These are phyloP conservation scores for Cervus canadensis DNA, from an alignment of 2,113 vertebrate species.

Conservation along the genomic window DNA sequence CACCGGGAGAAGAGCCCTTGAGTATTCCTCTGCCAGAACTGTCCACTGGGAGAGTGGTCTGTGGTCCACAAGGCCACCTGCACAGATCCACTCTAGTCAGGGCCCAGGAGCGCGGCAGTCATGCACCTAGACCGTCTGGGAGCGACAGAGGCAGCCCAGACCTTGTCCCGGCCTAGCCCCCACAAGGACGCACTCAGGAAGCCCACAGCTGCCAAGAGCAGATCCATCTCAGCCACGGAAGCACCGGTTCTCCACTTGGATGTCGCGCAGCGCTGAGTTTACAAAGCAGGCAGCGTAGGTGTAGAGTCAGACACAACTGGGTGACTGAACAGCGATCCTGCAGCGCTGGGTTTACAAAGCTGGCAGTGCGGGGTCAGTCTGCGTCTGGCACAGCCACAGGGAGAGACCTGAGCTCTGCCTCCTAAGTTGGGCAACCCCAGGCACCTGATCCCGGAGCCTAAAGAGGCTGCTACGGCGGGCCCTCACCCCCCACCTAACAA, in stretches of 20 bases:
- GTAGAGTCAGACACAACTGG: not conserved
- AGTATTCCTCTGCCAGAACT: not conserved
- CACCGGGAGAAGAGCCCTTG: not conserved
- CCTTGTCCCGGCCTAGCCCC: not conserved
- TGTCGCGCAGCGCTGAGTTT: accelerated
- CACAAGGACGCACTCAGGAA: not conserved
- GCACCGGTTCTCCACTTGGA: not conserved
- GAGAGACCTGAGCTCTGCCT: not conserved
- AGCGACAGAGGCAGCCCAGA: not conserved
- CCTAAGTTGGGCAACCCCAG: not conserved
- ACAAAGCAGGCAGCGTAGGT: not conserved
- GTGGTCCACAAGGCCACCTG: not conserved
- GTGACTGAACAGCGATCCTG: not conserved
- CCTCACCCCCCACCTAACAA: not conserved
- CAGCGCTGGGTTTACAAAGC: not conserved
- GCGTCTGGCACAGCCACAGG: not conserved
- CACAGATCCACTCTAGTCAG: too few species aligned
- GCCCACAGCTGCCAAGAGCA: not conserved
- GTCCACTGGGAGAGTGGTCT: accelerated
- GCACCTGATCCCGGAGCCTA: not conserved
- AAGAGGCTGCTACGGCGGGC: not conserved
- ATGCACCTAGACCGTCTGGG: not conserved
- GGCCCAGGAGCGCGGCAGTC: not conserved
- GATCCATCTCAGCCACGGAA: too few species aligned
- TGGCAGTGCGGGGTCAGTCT: not conserved